These are phyloP conservation scores for Pandemis corylana DNA, from an alignment of 2,888 invertebrate genomes.

Conservation along the genomic window DNA sequence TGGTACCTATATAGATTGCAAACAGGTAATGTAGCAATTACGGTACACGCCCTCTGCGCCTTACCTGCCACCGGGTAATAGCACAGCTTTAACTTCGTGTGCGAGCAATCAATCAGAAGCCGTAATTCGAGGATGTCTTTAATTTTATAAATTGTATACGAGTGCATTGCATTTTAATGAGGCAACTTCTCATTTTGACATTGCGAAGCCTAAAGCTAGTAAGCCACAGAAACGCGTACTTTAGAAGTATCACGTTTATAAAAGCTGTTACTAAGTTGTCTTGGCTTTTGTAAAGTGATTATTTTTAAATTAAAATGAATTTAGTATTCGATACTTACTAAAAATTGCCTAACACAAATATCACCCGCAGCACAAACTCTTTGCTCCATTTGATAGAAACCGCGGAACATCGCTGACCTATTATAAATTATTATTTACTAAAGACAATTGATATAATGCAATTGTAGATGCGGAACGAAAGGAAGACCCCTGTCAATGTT, in stretches of 20 bases:
- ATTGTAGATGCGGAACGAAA: no score
- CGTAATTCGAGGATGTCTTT: slow-evolving; percentile 31
- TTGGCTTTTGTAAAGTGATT: no score
- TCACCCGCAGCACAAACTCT: neutral
- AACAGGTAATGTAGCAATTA: slow-evolving; percentile 23
- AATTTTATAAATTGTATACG: slow-evolving; percentile 29
- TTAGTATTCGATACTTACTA: no score
- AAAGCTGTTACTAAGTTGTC: no score
- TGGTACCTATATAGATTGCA: slow-evolving; percentile 15
- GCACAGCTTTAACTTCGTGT: slow-evolving; percentile 24
- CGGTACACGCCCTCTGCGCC: slow-evolving; percentile 31
- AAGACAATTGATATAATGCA: no score
- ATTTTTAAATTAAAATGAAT: no score
- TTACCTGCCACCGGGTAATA: slow-evolving; percentile 23
- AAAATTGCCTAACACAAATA: neutral
- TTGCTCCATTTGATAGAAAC: neutral
- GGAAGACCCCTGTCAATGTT: no score
- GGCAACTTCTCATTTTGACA: neutral
- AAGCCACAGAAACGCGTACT: neutral
- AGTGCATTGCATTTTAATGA: neutral
- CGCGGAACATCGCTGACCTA: neutral
- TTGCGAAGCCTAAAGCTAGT: neutral
- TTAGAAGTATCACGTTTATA: neutral
- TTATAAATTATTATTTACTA: no score
- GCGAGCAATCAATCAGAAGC: slow-evolving; percentile 29